A percentile compares a stretch with the other conserved stretches of the same genome.
Conservation (phyloP, 2,113 vertebrate genomes). For the Helogale parvula region DNA sequence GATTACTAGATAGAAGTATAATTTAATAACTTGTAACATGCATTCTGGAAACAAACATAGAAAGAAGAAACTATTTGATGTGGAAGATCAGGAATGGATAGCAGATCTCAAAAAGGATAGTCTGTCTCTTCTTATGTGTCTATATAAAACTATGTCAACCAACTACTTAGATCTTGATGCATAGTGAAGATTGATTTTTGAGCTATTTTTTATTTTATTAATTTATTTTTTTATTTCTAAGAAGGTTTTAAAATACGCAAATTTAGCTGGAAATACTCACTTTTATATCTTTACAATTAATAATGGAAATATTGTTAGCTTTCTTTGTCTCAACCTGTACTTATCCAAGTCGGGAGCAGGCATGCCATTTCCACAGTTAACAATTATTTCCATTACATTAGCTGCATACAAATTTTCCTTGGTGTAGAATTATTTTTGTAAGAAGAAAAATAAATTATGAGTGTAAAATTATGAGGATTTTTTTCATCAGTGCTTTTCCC, state of each 20-base stretch:
- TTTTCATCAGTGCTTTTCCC: background rate
- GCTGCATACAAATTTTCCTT: background rate
- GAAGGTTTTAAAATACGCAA: conserved; percentile 11
- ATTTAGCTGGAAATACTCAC: conserved; percentile 57
- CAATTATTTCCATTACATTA: conserved; percentile 13
- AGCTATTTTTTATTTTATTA: background rate
- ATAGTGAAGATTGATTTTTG: conserved; percentile 51
- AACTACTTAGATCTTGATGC: conserved; percentile 18
- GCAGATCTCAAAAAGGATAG: background rate
- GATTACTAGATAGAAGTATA: conserved; percentile 42
- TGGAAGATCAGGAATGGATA: background rate
- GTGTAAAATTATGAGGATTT: background rate
- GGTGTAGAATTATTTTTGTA: conserved; percentile 15
- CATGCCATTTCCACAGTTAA: background rate
- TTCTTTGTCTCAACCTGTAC: background rate
- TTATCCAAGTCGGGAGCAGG: conserved; percentile 6
- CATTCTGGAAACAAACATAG: background rate
- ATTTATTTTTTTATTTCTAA: conserved; percentile 51
- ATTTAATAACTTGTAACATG: conserved; percentile 8
- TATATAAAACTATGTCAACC: background rate
- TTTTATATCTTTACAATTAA: conserved; percentile 44
- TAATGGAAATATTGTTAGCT: conserved; percentile 38
- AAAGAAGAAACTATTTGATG: background rate
- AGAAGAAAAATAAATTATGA: conserved; percentile 37
- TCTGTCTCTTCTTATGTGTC: background rate